Evolutionary conservation across 2,888 invertebrate species (phyloP), one percentile per base, ranked within the genome.

Genomic region (Nemoura dubitans): DNA sequence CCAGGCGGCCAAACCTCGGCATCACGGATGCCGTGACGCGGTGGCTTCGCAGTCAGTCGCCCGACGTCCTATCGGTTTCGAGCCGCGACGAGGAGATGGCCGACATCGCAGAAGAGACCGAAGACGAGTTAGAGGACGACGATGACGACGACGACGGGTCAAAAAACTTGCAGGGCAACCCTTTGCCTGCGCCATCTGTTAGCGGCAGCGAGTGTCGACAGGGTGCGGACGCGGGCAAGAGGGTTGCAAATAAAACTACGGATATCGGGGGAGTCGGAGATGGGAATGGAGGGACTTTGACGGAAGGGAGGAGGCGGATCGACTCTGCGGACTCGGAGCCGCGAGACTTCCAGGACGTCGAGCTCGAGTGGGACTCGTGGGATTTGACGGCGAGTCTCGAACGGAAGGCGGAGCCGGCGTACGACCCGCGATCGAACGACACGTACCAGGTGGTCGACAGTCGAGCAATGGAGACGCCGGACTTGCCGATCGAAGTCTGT

Each of bases 1-100:
- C 78, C 81, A 25, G 28, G 83, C 36, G 30, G 6, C 59, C 59
- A 1, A 59, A 59, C 59, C 82, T 87, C 26, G 93, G 94, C 16
- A 93, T 94, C 87, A 94, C 94, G 2, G 91, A 92, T 83, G 94
- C 94, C 0, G 94, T 94, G 0, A 93, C 92, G 83, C 92, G 93
- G 86, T 94, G 94, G 94, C 92, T 94, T 89, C 91, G 91, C 83
- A 87, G 88, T 42, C 88, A 88, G 28, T 87, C 88, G 76, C 87
- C 87, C 82, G 91, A 91, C 88, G 87, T 91, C n/a, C 91, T 92
- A 87, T 88, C 88, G 16, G 87, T 88, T 14, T 36, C n/a, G n/a
- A n/a, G n/a, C n/a, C 36, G 5, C 5, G 36, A 3, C 36, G 36
- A 36, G 7, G 88, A 88, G 28, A 81, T 77, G 25, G 81, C 87